phyloP scores from a whole-genome alignment of 2,888 invertebrate species.

The Cylindroiulus punctatus region DNA sequence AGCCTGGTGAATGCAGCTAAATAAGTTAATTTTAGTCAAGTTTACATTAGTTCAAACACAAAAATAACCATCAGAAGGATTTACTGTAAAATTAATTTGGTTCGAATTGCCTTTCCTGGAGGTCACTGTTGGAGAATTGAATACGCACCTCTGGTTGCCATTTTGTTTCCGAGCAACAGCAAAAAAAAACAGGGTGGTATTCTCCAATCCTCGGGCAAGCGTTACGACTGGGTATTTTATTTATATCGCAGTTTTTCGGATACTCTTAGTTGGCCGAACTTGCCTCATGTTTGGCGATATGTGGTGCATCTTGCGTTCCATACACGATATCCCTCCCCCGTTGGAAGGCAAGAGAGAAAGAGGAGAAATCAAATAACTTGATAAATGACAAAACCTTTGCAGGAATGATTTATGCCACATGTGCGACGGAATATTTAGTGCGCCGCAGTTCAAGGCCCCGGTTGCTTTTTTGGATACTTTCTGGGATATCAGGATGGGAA shows the following conservation, averaged over 20 bases:
- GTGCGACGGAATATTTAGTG: conserved; percentile 51
- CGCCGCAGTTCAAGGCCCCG: conserved; percentile 47
- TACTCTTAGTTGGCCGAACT: conserved; percentile 20
- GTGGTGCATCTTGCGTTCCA: conserved; percentile 29
- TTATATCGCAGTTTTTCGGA: background rate
- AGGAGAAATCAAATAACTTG: conserved; percentile 53
- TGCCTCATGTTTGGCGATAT: conserved; percentile 19
- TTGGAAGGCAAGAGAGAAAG: conserved; percentile 31
- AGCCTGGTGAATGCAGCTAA: background rate
- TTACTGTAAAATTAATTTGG: no score
- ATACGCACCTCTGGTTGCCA: background rate
- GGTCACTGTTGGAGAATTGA: background rate
- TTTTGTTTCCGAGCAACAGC: background rate
- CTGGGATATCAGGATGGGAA: conserved; percentile 26
- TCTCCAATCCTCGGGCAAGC: background rate
- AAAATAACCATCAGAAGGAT: no score
- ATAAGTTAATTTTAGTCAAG: no score
- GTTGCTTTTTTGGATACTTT: conserved; percentile 42
- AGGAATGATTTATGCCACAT: conserved; percentile 52
- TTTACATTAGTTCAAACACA: no score
- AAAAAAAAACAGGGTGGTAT: background rate
- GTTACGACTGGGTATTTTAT: conserved; percentile 8
- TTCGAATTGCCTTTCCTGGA: no score
- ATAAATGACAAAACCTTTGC: conserved; percentile 52
- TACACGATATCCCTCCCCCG: conserved; percentile 36